These are phyloP conservation scores for Grallaria varia DNA, from an alignment of 2,113 vertebrate genomes.

Conservation along the genomic window DNA sequence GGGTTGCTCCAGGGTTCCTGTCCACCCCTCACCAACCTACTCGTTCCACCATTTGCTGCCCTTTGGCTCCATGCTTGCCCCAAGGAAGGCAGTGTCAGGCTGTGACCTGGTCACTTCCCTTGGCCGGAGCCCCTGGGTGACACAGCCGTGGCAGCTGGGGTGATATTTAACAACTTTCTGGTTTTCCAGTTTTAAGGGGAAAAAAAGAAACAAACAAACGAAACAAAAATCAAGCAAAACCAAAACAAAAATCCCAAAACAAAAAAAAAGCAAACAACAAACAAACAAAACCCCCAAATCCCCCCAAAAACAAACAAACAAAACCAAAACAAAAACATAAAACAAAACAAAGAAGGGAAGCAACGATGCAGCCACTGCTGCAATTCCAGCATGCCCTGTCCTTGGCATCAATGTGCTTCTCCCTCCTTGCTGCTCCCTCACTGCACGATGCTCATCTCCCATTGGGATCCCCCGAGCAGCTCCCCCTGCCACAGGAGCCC, in stretches of 20 bases:
- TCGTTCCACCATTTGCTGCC: too few species aligned
- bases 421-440: neutral
- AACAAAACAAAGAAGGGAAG: neutral
- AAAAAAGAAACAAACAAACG: too few species aligned
- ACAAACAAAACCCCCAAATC: too few species aligned
- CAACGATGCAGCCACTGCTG: rapidly evolving
- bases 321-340: too few species aligned
- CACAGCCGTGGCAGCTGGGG: neutral
- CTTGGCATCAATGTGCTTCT: rapidly evolving
- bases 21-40: rapidly evolving
- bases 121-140: neutral
- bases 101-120: neutral
- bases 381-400: rapidly evolving
- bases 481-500: neutral
- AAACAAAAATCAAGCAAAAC: too few species aligned
- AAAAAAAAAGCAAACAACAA: too few species aligned
- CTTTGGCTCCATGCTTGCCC: neutral
- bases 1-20: neutral
- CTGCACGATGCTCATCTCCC: neutral
- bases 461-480: neutral
- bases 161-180: neutral
- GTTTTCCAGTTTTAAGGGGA: too few species aligned
- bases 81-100: neutral
- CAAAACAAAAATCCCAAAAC: too few species aligned
- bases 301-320: too few species aligned